Percentiles rank a stretch among this genome's conserved stretches.
These are phyloP conservation scores for Panagrolaimus sp. DNA, from an alignment of 1,140 invertebrate genomes.

Conservation along the genomic window DNA sequence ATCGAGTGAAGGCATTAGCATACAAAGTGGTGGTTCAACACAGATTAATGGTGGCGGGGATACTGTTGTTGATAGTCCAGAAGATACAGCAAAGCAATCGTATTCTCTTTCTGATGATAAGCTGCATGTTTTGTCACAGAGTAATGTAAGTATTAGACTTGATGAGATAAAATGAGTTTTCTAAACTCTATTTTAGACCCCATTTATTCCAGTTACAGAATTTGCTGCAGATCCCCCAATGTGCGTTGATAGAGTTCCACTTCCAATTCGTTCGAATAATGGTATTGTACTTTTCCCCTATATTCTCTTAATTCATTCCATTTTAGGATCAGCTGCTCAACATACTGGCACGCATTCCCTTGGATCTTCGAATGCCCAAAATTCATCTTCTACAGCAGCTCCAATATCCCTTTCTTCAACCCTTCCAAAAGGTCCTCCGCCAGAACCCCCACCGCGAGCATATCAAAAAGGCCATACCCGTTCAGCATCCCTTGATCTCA, in stretches of 20 bases:
- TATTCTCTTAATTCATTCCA: background rate
- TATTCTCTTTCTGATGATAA: slow-evolving; percentile 1
- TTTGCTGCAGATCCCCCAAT: slow-evolving; percentile 11
- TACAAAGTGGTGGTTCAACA: no score
- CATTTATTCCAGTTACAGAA: slow-evolving; percentile 4
- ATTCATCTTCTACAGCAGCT: background rate
- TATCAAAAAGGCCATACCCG: slow-evolving; percentile 8
- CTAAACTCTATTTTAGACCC: no score
- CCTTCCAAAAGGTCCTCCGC: background rate
- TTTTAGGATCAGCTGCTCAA: background rate
- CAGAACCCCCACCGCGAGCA: background rate
- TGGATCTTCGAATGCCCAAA: background rate
- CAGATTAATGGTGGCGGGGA: no score
- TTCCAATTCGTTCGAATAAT: background rate
- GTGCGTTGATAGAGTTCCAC: slow-evolving; percentile 1
- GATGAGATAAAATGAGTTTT: background rate
- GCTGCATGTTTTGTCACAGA: background rate
- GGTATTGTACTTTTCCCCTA: background rate
- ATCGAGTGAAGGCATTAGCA: no score
- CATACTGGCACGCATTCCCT: background rate
- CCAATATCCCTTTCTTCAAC: slow-evolving; percentile 5
- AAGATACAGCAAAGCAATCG: background rate
- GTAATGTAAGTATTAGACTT: background rate
- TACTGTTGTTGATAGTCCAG: background rate
- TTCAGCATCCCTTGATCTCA: background rate